Conservation (phyloP, 2,888 invertebrate species). For the Macroteleia sp. region DNA sequence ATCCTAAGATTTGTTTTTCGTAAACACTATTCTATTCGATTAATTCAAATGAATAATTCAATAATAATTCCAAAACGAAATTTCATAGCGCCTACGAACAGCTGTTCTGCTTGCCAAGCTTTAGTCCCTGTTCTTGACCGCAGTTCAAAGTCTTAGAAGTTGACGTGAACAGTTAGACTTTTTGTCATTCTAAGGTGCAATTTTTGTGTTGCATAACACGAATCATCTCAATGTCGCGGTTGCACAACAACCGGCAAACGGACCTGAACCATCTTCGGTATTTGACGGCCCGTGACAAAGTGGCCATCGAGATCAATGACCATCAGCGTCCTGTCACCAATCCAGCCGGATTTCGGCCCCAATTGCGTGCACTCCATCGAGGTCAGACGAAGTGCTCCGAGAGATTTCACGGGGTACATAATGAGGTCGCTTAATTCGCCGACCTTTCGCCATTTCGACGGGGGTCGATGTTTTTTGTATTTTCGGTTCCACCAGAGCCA, state of each 20-base stretch:
- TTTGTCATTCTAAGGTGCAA: constrained; percentile 30
- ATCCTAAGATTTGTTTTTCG: too few species aligned
- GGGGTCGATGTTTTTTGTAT: neutral
- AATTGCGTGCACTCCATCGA: constrained; percentile 85
- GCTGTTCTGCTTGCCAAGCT: too few species aligned
- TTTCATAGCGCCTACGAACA: neutral
- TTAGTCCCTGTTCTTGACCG: too few species aligned
- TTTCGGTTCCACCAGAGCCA: constrained; percentile 20
- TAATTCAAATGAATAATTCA: neutral
- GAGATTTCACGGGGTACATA: constrained; percentile 87
- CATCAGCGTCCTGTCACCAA: constrained; percentile 87
- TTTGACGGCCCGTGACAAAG: constrained; percentile 86
- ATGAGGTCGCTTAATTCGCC: constrained; percentile 86
- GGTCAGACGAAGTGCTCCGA: constrained; percentile 84
- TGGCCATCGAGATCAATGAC: constrained; percentile 85
- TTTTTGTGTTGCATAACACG: constrained; percentile 35
- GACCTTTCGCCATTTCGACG: constrained; percentile 81
- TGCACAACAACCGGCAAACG: constrained; percentile 6
- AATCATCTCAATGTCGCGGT: constrained; percentile 3
- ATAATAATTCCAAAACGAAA: neutral
- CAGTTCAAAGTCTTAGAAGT: constrained; percentile 19
- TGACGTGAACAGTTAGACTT: constrained; percentile 32
- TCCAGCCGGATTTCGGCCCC: constrained; percentile 85
- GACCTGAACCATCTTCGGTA: constrained; percentile 85
- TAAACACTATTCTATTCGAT: too few species aligned